Evolutionary conservation across 2,113 vertebrate species (phyloP), one percentile per base, ranked within the genome.

Genomic region (Rhinichthys klamathensis): DNA sequence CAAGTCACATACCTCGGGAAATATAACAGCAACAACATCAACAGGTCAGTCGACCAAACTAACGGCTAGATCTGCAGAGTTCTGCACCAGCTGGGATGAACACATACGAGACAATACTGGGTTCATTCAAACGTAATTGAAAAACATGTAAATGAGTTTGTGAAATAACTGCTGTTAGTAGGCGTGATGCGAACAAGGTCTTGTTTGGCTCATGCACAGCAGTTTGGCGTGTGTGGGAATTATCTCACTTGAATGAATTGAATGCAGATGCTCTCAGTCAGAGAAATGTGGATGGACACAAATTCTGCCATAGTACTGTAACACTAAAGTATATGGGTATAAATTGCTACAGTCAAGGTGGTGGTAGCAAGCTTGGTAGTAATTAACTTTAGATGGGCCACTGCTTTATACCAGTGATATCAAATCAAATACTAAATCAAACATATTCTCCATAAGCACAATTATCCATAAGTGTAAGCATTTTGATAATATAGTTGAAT

Each of bases 91-190:
- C 32, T 60, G 76, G 32, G 32, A 54, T 60, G 76, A 78, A 78
- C 3, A 15, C n/a, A 46, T 30, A 81, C 11, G 25, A 41, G 61
- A 30, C 58, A 32, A 44, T 8, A 32, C 38, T 80, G 60, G 60
- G 60, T 69, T 67, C 61, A 80, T 69, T 69, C 44, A 65, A 51
- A 35, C 0, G 21, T 81, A 81, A 81, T 67, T 81, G 27, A 54
- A 81, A 81, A 81, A 69, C 80, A 81, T 81, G 80, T 67, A 51
- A 67, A 67, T 81, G 25, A 6, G 16, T 81, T 67, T 51, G 9
- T 69, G 80, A 67, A 81, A 69, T 69, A 81, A 69, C 69, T 81
- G 27, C 41, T 51, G 61, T 51, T 51, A 54, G 61, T 81, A 46
- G 44, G 60, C 41, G 18, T 69, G 49, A 51, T 69, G 44, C 12